Evolutionary conservation across 2,888 invertebrate species (phyloP).

Genomic region (Perizoma affinitatum): DNA sequence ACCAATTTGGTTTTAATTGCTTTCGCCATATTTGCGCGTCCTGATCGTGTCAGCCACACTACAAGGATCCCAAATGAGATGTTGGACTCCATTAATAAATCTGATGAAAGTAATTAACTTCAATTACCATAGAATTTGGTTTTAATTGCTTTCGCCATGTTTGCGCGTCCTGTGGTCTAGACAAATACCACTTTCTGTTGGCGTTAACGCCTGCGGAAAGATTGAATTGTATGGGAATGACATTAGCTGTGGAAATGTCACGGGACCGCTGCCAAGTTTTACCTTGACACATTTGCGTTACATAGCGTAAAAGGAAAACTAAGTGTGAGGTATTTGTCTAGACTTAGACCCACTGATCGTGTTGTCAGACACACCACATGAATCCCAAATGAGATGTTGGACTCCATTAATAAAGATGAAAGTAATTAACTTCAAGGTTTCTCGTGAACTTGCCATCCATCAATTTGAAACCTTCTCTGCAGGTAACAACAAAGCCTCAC

Average conservation of each 20-base stretch:
- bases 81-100: slow-evolving; percentile 19
- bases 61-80: slow-evolving; percentile 20
- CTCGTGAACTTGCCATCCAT: not conserved
- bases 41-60: slow-evolving; percentile 26
- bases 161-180: slow-evolving; percentile 33
- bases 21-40: slow-evolving; percentile 49
- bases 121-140: slow-evolving; percentile 67
- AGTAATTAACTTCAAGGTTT: slow-evolving; percentile 5
- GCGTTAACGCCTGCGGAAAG: too few species aligned
- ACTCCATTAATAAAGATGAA: slow-evolving; percentile 20
- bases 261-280: too few species aligned
- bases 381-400: slow-evolving; percentile 16
- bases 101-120: slow-evolving; percentile 31
- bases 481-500: not conserved
- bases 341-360: too few species aligned
- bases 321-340: too few species aligned
- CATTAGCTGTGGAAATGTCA: too few species aligned
- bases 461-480: not conserved
- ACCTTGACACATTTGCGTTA: too few species aligned
- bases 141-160: slow-evolving; percentile 70
- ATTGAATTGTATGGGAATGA: too few species aligned
- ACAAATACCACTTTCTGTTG: too few species aligned
- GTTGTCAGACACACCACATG: slow-evolving; percentile 24
- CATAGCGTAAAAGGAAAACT: too few species aligned
- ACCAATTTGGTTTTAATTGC: slow-evolving; percentile 76